phyloP scores from a whole-genome alignment of 2,888 invertebrate species.

The Carabus problematicus region DNA sequence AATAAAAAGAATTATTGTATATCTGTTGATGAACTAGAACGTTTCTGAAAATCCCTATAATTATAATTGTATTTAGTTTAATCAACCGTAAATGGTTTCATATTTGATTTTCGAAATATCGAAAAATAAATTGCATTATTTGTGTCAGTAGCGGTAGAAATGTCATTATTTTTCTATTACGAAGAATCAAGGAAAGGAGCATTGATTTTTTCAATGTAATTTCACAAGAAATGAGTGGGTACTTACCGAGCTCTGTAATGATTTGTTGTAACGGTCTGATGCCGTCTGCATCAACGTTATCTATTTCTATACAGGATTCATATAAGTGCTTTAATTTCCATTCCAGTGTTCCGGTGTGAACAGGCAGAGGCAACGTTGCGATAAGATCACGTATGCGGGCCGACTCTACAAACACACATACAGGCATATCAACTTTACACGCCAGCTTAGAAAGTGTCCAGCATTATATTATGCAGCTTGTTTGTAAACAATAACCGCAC shows the following conservation, averaged over 20 bases:
- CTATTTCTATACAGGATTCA: conserved; percentile 64
- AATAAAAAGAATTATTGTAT: too few species aligned
- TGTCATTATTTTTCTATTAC: not conserved
- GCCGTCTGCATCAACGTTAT: conserved; percentile 60
- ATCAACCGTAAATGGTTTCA: too few species aligned
- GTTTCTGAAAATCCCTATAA: too few species aligned
- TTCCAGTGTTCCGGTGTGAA: conserved; percentile 59
- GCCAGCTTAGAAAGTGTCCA: too few species aligned
- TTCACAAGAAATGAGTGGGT: not conserved
- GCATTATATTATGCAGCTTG: too few species aligned
- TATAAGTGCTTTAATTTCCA: conserved; percentile 68
- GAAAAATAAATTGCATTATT: not conserved
- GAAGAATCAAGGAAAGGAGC: not conserved
- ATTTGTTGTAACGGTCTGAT: conserved; percentile 58
- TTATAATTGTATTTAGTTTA: too few species aligned
- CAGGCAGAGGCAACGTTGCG: conserved; percentile 59
- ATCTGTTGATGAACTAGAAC: too few species aligned
- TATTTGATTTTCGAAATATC: too few species aligned
- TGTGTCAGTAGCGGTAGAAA: not conserved
- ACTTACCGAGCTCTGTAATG: conserved; percentile 62
- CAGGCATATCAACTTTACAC: too few species aligned
- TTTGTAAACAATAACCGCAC: too few species aligned
- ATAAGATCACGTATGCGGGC: conserved; percentile 60
- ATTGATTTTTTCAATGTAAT: not conserved
- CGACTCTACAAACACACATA: conserved; percentile 56